A percentile compares a stretch with the other conserved stretches of the same genome.
These are phyloP conservation scores for Conger conger DNA, from an alignment of 2,113 vertebrate species.

Conservation along the genomic window DNA sequence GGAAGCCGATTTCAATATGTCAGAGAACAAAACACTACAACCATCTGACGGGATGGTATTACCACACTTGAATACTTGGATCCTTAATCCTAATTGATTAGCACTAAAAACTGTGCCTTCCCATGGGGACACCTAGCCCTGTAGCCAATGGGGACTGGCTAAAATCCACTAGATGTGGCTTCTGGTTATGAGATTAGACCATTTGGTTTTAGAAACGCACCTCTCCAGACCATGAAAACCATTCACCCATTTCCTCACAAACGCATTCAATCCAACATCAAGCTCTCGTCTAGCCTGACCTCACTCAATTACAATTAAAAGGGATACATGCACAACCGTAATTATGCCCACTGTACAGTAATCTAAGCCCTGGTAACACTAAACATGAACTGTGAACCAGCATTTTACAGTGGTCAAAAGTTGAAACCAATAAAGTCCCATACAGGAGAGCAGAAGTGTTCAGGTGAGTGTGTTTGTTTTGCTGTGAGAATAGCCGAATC, in stretches of 20 bases:
- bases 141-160: not conserved
- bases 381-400: not conserved
- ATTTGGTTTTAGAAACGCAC: not conserved
- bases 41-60: not conserved
- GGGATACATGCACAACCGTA: not conserved
- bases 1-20: too few relatives aligned
- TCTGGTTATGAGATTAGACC: conserved; percentile 20
- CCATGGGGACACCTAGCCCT: conserved; percentile 10
- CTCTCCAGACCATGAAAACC: not conserved
- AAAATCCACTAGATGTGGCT: conserved; percentile 18
- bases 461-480: not conserved
- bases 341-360: not conserved
- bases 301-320: not conserved
- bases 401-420: not conserved
- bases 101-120: not conserved
- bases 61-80: not conserved
- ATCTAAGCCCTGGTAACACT: not conserved
- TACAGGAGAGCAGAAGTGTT: not conserved
- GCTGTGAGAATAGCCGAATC: not conserved
- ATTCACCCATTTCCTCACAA: not conserved
- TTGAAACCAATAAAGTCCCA: not conserved
- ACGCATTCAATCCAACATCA: not conserved
- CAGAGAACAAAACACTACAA: not conserved
- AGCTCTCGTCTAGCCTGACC: not conserved
- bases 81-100: conserved; percentile 18